Conservation (phyloP, 2,888 invertebrate genomes). For the Agrochola lychnidis region DNA sequence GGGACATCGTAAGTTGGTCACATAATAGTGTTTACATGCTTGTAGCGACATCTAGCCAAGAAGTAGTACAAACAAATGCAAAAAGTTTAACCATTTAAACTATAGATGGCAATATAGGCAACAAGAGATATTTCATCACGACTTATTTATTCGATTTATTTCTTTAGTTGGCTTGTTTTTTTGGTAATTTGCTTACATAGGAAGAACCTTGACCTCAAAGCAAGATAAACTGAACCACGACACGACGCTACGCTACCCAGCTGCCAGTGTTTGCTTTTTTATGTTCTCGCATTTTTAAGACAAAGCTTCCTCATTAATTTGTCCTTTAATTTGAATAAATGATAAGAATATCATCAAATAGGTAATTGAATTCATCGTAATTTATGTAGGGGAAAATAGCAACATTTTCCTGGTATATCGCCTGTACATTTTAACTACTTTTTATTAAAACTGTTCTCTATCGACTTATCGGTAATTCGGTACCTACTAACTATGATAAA, state of each 20-base stretch:
- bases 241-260: neutral
- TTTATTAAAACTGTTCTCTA: neutral
- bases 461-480: neutral
- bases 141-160: neutral
- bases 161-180: neutral
- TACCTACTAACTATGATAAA: neutral
- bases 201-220: slow-evolving; percentile 48
- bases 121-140: neutral
- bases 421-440: neutral
- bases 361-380: neutral
- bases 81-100: neutral
- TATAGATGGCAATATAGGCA: slow-evolving; percentile 36
- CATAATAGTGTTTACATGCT: slow-evolving; percentile 12
- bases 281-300: neutral
- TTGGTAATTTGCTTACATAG: slow-evolving; percentile 14
- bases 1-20: neutral
- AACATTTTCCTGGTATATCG: neutral
- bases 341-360: neutral
- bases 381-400: neutral
- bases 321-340: neutral
- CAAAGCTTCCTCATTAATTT: neutral
- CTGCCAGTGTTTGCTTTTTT: neutral
- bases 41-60: slow-evolving; percentile 40
- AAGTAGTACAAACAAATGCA: neutral
- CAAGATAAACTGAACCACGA: slow-evolving; percentile 13